These are phyloP conservation scores for Drosophila rellima DNA, from an alignment of 2,888 invertebrate species.

Conservation along the genomic window DNA sequence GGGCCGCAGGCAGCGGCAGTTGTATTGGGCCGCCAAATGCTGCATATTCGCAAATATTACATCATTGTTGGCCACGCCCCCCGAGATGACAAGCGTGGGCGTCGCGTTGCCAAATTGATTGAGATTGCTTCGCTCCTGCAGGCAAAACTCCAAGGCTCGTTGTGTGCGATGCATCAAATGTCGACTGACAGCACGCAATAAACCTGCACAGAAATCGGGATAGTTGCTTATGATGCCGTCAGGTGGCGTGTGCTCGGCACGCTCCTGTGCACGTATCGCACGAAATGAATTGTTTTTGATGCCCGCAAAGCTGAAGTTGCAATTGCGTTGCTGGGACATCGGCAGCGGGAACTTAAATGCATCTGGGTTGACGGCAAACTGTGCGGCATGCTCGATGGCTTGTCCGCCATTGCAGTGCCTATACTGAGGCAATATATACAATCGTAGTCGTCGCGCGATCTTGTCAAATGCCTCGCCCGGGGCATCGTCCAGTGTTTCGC, in stretches of 20 bases:
- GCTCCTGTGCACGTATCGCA: slow-evolving; percentile 88
- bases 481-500: slow-evolving; percentile 92
- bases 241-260: slow-evolving; percentile 86
- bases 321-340: slow-evolving; percentile 89
- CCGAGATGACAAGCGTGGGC: slow-evolving; percentile 92
- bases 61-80: slow-evolving; percentile 98
- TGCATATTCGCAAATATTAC: slow-evolving; percentile 91
- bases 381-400: slow-evolving; percentile 94
- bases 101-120: slow-evolving; percentile 88
- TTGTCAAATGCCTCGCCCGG: slow-evolving; percentile 98
- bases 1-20: slow-evolving; percentile 90
- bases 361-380: slow-evolving; percentile 88
- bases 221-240: slow-evolving; percentile 91
- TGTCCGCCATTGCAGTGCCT: slow-evolving; percentile 90
- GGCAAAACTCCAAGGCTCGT: slow-evolving; percentile 92
- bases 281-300: slow-evolving; percentile 88
- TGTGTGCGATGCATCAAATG: slow-evolving; percentile 94
- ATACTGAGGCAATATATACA: slow-evolving; percentile 91
- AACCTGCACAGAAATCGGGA: slow-evolving; percentile 93
- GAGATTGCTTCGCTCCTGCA: slow-evolving; percentile 86
- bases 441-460: slow-evolving; percentile 94
- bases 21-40: slow-evolving; percentile 89
- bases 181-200: slow-evolving; percentile 90
- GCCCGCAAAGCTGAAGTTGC: slow-evolving; percentile 97
- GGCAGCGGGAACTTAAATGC: slow-evolving; percentile 90